A percentile compares a stretch with the other conserved stretches of the same genome.
These are phyloP conservation scores for Penaeus chinensis DNA, from an alignment of 1,140 invertebrate species.

Conservation along the genomic window DNA sequence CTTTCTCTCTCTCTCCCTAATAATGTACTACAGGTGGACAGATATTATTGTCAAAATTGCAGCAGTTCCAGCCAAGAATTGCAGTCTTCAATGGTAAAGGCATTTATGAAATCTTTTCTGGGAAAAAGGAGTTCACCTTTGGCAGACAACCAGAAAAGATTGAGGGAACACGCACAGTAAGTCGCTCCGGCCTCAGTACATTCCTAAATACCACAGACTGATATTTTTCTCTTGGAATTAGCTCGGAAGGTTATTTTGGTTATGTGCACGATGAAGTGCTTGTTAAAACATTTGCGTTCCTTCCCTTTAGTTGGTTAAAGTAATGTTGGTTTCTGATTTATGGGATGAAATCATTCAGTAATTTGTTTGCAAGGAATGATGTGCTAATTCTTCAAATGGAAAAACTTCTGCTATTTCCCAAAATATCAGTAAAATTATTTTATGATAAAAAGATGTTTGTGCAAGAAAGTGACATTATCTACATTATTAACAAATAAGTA, in stretches of 20 bases:
- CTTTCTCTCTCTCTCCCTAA: constrained; percentile 21
- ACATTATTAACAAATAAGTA: not conserved
- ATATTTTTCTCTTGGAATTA: not conserved
- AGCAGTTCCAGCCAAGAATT: constrained; percentile 94
- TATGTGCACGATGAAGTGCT: too few species aligned
- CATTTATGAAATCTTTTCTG: constrained; percentile 97
- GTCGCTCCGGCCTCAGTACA: constrained; percentile 65
- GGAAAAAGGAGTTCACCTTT: constrained; percentile 97
- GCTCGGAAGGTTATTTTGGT: not conserved
- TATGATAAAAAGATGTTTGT: too few species aligned
- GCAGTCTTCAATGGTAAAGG: constrained; percentile 98
- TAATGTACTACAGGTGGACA: constrained; percentile 77
- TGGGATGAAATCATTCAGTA: too few species aligned
- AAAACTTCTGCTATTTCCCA: too few species aligned
- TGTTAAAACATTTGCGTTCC: not conserved
- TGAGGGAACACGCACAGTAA: constrained; percentile 93
- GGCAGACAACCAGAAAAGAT: constrained; percentile 93
- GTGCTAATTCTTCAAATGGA: too few species aligned
- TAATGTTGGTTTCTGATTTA: not conserved
- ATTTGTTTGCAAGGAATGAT: too few species aligned
- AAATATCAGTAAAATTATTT: too few species aligned
- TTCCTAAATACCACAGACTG: not conserved
- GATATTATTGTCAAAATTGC: constrained; percentile 90
- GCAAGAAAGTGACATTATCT: not conserved
- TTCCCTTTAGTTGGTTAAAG: not conserved